A percentile compares a stretch with the other conserved stretches of the same genome.
Conservation (phyloP, 2,113 vertebrate genomes). For the Percina caprodes region DNA sequence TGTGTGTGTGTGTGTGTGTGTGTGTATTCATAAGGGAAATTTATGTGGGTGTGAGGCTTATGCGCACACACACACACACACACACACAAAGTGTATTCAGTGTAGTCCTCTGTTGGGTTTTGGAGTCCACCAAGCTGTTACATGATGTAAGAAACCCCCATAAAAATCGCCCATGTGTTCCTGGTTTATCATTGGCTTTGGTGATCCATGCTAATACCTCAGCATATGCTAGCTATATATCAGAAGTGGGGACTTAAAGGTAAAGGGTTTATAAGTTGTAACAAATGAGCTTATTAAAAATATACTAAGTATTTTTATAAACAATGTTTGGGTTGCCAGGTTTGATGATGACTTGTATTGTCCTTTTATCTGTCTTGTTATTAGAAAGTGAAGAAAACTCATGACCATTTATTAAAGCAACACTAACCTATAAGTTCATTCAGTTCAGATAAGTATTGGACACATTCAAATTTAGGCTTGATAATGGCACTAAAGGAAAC, state of each 20-base stretch:
- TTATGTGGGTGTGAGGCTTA: constrained; percentile 74
- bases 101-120: constrained; percentile 15
- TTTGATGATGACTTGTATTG: background rate
- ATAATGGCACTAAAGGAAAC: background rate
- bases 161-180: constrained; percentile 38
- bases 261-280: background rate
- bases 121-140: constrained; percentile 42
- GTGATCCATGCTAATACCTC: constrained; percentile 30
- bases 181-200: constrained; percentile 19
- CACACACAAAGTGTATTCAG: constrained; percentile 11
- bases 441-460: background rate
- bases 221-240: background rate
- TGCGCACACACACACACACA: constrained; percentile 31
- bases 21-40: constrained; percentile 36
- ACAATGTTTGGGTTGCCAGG: background rate
- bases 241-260: background rate
- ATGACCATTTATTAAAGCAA: too few species aligned
- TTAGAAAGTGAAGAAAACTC: background rate
- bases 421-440: too few species aligned
- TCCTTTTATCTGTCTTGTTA: background rate
- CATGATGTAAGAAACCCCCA: constrained; percentile 24
- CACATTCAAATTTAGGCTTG: background rate
- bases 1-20: constrained; percentile 25
- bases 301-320: background rate
- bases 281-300: background rate